Conservation (phyloP, 2,797 vertebrate genomes). For the Adelosebastes latens region DNA sequence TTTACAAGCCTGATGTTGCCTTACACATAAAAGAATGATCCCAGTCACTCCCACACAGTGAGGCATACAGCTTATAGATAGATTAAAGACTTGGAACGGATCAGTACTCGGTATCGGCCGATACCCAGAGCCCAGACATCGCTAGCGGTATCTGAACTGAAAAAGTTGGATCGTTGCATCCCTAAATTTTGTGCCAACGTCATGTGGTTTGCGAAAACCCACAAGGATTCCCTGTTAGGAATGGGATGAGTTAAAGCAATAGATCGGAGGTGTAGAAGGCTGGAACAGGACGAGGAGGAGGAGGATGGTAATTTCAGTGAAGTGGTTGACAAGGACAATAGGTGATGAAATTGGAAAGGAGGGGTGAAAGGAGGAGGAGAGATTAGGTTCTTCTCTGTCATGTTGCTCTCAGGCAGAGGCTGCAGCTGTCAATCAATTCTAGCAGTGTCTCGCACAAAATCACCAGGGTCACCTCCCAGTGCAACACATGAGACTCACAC, state of each 20-base stretch:
- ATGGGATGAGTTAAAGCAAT: background rate
- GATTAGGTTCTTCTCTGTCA: conserved; percentile 59
- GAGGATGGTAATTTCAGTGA: conserved; percentile 11
- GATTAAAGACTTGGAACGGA: too few species aligned
- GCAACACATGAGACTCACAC: conserved; percentile 58
- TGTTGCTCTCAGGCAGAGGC: conserved; percentile 50
- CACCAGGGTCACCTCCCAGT: conserved; percentile 66
- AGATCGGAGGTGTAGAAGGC: background rate
- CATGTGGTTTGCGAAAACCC: background rate
- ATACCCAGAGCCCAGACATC: too few species aligned
- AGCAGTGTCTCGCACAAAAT: conserved; percentile 49
- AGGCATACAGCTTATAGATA: too few species aligned
- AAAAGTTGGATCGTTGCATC: too few species aligned
- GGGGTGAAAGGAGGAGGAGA: conserved; percentile 33
- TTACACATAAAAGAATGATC: too few species aligned
- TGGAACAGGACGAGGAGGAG: conserved; percentile 17
- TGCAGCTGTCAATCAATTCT: conserved; percentile 64
- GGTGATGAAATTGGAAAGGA: conserved; percentile 58
- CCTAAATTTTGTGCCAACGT: background rate
- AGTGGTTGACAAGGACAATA: conserved; percentile 50
- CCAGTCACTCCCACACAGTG: too few species aligned
- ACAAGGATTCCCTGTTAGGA: background rate
- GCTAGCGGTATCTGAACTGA: too few species aligned
- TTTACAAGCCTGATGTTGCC: too few species aligned
- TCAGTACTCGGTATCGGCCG: too few species aligned